A percentile compares a stretch with the other conserved stretches of the same genome.
phyloP scores from a whole-genome alignment of 2,888 invertebrate species.

The Eudasyphora cyanicolor region DNA sequence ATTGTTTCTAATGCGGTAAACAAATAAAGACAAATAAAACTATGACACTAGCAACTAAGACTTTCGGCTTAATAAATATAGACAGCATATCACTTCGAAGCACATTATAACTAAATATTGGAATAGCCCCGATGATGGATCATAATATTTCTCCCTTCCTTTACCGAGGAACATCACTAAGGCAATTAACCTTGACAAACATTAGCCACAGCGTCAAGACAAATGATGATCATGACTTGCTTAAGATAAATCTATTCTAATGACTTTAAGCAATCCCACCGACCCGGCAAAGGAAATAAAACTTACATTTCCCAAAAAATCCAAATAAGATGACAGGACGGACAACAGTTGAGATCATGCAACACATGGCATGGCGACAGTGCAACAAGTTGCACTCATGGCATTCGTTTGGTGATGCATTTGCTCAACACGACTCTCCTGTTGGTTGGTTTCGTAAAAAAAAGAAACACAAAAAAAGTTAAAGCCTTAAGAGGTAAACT shows the following conservation, averaged over 20 bases:
- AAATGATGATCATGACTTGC: constrained; percentile 58
- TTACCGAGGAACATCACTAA: background rate
- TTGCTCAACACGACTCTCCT: constrained; percentile 51
- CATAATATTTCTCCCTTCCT: background rate
- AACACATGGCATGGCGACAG: constrained; percentile 22
- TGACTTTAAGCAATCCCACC: constrained; percentile 49
- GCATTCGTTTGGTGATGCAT: constrained; percentile 46
- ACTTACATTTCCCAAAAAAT: background rate
- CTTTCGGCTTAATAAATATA: too few species aligned
- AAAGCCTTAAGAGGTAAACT: constrained; percentile 17
- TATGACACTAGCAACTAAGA: too few species aligned
- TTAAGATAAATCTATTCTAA: constrained; percentile 57
- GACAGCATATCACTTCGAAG: too few species aligned
- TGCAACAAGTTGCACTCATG: constrained; percentile 37
- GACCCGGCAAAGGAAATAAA: background rate
- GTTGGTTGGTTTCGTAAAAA: constrained; percentile 34
- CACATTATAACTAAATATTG: too few species aligned
- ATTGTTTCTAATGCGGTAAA: too few species aligned
- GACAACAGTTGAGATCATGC: background rate
- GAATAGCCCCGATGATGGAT: too few species aligned
- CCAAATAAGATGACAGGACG: background rate
- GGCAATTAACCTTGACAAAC: constrained; percentile 45
- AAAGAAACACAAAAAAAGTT: constrained; percentile 1
- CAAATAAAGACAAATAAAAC: too few species aligned
- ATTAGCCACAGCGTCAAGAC: constrained; percentile 53